Conservation (phyloP, 2,888 invertebrate genomes). For the Hemicrepidius hirtus region DNA sequence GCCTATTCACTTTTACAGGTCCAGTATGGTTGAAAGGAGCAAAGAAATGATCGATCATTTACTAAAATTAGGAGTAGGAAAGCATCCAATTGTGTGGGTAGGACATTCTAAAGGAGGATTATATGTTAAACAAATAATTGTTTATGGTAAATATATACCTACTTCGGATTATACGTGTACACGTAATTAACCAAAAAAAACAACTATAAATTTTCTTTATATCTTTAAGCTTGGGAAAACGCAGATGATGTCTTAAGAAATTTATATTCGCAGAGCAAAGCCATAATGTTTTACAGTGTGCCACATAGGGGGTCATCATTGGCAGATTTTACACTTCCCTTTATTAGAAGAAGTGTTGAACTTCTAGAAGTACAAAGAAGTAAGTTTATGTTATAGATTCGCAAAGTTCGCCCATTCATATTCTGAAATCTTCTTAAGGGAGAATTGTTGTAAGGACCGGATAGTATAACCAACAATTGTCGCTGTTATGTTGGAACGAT, state of each 20-base stretch:
- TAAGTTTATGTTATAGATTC: slow-evolving; percentile 78
- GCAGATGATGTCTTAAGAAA: slow-evolving; percentile 69
- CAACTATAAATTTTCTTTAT: neutral
- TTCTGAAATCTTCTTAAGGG: no score
- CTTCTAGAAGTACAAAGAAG: slow-evolving; percentile 86
- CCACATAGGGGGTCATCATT: slow-evolving; percentile 89
- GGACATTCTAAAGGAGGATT: slow-evolving; percentile 92
- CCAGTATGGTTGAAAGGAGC: slow-evolving; percentile 80
- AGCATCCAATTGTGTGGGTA: slow-evolving; percentile 88
- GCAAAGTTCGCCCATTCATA: no score
- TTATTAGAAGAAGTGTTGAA: slow-evolving; percentile 86
- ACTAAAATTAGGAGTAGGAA: slow-evolving; percentile 81
- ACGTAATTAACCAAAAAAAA: neutral
- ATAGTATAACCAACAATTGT: no score
- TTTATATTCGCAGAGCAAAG: slow-evolving; percentile 76
- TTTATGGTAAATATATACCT: slow-evolving; percentile 74
- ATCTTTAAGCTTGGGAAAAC: slow-evolving; percentile 72
- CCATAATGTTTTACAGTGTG: slow-evolving; percentile 89
- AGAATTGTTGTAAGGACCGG: no score
- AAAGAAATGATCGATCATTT: slow-evolving; percentile 82
- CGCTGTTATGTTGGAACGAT: no score
- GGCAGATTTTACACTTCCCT: slow-evolving; percentile 83
- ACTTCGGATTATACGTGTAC: neutral
- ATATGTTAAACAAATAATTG: slow-evolving; percentile 88
- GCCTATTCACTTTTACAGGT: slow-evolving; percentile 69